Percentiles rank a stretch among this genome's conserved stretches.
These are phyloP conservation scores for Euglossa dilemma DNA, from an alignment of 1,140 invertebrate species.

Conservation along the genomic window DNA sequence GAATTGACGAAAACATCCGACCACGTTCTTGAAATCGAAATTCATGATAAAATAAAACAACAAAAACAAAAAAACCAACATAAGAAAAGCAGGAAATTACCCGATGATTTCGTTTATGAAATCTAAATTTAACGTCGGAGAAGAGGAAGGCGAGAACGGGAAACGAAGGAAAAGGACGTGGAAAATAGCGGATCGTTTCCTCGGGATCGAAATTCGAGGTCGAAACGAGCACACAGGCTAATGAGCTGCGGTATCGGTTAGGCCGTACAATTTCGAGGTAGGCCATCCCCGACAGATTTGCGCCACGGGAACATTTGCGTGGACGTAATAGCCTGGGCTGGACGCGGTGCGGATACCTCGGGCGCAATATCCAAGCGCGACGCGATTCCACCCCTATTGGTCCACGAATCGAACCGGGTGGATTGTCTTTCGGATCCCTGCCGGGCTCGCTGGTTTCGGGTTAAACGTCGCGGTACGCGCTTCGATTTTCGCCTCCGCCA, in stretches of 20 bases:
- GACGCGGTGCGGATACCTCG: not conserved
- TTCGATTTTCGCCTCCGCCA: not conserved
- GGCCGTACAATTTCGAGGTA: conserved; percentile 14
- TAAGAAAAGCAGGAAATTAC: too few species aligned
- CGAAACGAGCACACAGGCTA: not conserved
- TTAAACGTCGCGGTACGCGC: not conserved
- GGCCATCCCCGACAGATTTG: conserved; percentile 10
- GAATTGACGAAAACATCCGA: too few species aligned
- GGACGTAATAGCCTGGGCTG: conserved; percentile 11
- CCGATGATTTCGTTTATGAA: too few species aligned
- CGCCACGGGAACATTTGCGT: conserved; percentile 8
- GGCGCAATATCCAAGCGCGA: conserved; percentile 7
- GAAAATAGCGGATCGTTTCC: too few species aligned
- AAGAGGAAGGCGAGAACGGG: too few species aligned
- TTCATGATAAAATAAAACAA: too few species aligned
- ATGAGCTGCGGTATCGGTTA: conserved; percentile 2
- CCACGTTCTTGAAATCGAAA: too few species aligned
- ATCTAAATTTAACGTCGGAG: too few species aligned
- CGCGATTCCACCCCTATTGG: not conserved
- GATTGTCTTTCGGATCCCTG: not conserved
- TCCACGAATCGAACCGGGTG: not conserved
- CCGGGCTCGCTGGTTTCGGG: not conserved
- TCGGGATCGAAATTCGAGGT: not conserved
- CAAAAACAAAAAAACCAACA: too few species aligned
- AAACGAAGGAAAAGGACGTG: too few species aligned